Evolutionary conservation across 1,140 invertebrate genomes (phyloP).

Genomic region (Penaeus japonicus): DNA sequence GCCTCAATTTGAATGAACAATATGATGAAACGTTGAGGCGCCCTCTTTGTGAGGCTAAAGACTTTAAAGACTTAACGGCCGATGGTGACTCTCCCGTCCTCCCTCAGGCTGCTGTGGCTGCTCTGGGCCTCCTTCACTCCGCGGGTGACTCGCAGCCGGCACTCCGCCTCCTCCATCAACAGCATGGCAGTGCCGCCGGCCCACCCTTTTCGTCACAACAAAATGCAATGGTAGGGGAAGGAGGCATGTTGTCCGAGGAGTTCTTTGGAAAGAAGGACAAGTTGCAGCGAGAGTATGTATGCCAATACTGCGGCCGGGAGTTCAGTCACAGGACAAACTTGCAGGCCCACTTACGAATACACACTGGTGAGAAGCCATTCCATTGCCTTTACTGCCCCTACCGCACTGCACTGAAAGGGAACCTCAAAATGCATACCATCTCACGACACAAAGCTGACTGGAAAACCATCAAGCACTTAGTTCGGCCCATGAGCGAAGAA

Average conservation of each 20-base stretch:
- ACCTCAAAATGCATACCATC: conserved; percentile 52
- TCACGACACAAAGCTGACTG: conserved; percentile 47
- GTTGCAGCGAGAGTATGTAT: conserved; percentile 34
- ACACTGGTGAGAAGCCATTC: conserved; percentile 54
- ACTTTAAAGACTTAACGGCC: conserved; percentile 29
- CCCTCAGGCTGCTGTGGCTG: conserved; percentile 52
- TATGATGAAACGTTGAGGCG: conserved; percentile 11
- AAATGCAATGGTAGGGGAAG: conserved; percentile 43
- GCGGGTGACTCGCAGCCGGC: conserved; percentile 32
- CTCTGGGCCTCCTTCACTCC: conserved; percentile 47
- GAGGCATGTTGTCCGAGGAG: not conserved
- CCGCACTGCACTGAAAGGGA: conserved; percentile 50
- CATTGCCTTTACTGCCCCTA: conserved; percentile 52
- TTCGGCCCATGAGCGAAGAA: conserved; percentile 25
- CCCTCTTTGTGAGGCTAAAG: not conserved
- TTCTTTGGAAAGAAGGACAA: conserved; percentile 44
- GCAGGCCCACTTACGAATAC: conserved; percentile 43
- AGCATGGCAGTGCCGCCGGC: not conserved
- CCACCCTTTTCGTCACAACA: conserved; percentile 23
- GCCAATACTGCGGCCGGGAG: conserved; percentile 41
- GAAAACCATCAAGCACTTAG: conserved; percentile 50
- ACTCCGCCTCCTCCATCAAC: conserved; percentile 37
- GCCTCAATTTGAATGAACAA: not conserved
- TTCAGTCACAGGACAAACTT: conserved; percentile 50
- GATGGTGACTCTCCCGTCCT: conserved; percentile 53